Percentiles rank a stretch among this genome's conserved stretches.
Conservation (phyloP, 2,797 vertebrate species). For the Neoniphon sammara region DNA sequence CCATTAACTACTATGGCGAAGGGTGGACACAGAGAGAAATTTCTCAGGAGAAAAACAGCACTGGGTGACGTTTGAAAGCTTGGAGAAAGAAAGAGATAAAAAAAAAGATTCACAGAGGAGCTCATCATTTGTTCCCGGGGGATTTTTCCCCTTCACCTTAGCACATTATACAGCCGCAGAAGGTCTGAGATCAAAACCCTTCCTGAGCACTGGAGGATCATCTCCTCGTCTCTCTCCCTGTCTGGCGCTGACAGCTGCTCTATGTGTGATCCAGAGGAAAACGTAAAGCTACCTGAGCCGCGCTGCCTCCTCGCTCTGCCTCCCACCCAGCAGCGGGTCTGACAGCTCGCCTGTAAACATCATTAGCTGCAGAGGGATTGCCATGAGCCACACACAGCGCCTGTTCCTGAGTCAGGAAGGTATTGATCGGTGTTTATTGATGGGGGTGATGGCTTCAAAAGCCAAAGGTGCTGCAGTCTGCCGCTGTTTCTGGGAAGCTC, state of each 20-base stretch:
- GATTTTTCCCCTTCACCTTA: conserved; percentile 10
- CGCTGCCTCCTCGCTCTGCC: conserved; percentile 11
- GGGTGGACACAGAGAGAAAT: background rate
- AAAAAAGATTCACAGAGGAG: background rate
- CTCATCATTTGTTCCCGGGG: background rate
- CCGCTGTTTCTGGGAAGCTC: conserved; percentile 25
- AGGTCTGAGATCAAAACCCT: conserved; percentile 27
- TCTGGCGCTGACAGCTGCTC: conserved; percentile 4
- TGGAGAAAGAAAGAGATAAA: background rate
- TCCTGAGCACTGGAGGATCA: background rate
- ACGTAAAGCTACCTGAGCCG: background rate
- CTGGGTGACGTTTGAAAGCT: background rate
- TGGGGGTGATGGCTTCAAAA: background rate
- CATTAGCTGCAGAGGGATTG: conserved; percentile 33
- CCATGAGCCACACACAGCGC: background rate
- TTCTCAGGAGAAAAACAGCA: no score
- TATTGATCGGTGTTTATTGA: conserved; percentile 30
- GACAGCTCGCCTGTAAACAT: conserved; percentile 44
- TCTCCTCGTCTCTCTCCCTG: conserved; percentile 8
- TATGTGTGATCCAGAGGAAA: conserved; percentile 25
- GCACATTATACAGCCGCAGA: conserved; percentile 3
- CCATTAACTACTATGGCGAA: background rate
- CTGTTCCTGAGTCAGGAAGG: background rate
- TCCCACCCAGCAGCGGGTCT: conserved; percentile 15
- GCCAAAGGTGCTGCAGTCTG: conserved; percentile 7